Base-by-base conservation (phyloP, 2,888 invertebrate species). In the Leptinotarsa peninsularis region DNA sequence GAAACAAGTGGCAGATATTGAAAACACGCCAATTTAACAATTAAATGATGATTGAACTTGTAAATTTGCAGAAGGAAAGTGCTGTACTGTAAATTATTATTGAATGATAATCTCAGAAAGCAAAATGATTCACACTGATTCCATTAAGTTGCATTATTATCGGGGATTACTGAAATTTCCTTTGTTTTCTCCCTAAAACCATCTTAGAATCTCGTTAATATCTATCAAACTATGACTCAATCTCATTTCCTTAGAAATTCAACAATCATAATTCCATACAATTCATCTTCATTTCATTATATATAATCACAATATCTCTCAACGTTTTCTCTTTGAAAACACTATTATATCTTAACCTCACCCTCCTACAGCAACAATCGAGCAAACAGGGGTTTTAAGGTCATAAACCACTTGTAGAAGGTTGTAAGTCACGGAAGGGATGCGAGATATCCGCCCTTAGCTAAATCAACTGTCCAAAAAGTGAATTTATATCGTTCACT, bases 401-500 rank as follows among this genome's bases (percentile, higher is more conserved):
- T 70, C 74, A 77, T 76, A 78, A 78, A 78, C 75, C 80, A 78
- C 78, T 79, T 78, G 78, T 78, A 73, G 77, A 70, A 69, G 76
- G 75, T 67, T 69, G 78, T 80, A 77, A 77, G 78, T 80, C 74
- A 71, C 73, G 43, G 56, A 67, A 68, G 72, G 72, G 70, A 74
- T 77, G 74, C 68, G 73, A 76, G 66, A 56, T 71, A 72, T 72
- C 74, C 79, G 74, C 77, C 79, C 76, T 69, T 52, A 63, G 67
- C 71, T 76, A 75, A 77, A 79, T 79, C 77, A 79, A 74, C 72
- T 76, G 74, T 27, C 72, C 76, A 73, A 74, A 73, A 68, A 73
- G 71, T 72, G 72, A 78, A 67, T 78, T 58, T 78, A 58, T 27
- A 58, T 27, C 67, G 67, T 71, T 67, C 67, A 49, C 67, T 58